Percentiles rank a stretch among this genome's conserved stretches.
Evolutionary conservation across 2,113 vertebrate species (phyloP).

Genomic region (Pangasianodon gigas): DNA sequence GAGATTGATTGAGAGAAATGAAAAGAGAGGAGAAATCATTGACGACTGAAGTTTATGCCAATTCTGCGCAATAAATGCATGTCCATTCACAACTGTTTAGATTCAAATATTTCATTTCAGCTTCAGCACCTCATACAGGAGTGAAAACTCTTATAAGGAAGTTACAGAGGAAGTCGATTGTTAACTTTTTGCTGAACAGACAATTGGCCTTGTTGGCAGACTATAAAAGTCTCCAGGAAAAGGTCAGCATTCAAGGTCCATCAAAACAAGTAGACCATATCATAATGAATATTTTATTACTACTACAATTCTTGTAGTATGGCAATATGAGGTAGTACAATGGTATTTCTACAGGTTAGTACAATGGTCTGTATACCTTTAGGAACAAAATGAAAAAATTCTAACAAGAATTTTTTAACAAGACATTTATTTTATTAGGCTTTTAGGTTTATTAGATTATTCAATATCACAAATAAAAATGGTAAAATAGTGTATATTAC

Average conservation of each 20-base stretch:
- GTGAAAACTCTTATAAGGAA: background rate
- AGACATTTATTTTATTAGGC: background rate
- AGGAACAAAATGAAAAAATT: background rate
- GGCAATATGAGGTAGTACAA: background rate
- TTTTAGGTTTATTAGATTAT: background rate
- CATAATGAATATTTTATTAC: constrained; percentile 14
- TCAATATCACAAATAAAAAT: background rate
- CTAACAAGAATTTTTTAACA: background rate
- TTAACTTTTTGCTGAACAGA: constrained; percentile 14
- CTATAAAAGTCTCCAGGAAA: constrained; percentile 20
- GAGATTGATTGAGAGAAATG: background rate
- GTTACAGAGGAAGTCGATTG: background rate
- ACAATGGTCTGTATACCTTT: background rate
- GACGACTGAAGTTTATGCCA: constrained; percentile 28
- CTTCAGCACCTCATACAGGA: background rate
- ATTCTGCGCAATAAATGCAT: background rate
- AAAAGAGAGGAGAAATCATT: background rate
- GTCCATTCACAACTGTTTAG: background rate
- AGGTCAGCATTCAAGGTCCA: constrained; percentile 12
- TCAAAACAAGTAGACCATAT: constrained; percentile 1
- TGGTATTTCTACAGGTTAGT: background rate
- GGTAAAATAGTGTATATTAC: background rate
- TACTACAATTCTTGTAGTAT: constrained; percentile 5
- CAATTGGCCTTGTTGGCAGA: background rate
- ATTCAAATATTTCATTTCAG: constrained; percentile 5